These are phyloP conservation scores for Saccopteryx leptura DNA, from an alignment of 2,113 vertebrate species.

Conservation along the genomic window DNA sequence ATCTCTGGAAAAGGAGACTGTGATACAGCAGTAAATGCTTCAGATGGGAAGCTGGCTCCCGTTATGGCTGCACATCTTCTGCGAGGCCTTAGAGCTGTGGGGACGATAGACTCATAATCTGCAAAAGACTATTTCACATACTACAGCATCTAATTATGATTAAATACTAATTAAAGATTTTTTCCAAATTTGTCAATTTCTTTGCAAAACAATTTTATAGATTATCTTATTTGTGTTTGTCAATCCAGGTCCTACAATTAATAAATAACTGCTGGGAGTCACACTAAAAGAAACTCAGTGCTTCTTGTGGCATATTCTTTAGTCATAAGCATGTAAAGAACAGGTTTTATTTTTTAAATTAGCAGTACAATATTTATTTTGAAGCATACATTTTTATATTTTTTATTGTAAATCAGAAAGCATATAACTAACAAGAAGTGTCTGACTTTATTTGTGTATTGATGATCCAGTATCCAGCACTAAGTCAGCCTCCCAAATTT, in stretches of 20 bases:
- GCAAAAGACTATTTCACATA: neutral
- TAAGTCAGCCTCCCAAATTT: conserved; percentile 13
- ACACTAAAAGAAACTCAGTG: neutral
- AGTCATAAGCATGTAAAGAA: conserved; percentile 16
- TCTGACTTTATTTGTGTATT: conserved; percentile 38
- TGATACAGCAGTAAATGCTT: neutral
- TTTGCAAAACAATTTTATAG: conserved; percentile 50
- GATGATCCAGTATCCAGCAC: neutral
- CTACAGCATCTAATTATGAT: neutral
- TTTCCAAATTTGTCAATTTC: conserved; percentile 28
- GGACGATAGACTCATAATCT: neutral
- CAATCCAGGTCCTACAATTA: neutral
- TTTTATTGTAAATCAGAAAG: conserved; percentile 38
- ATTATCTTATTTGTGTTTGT: neutral
- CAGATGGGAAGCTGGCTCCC: neutral
- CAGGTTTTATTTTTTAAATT: neutral
- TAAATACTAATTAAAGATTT: neutral
- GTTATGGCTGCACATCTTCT: neutral
- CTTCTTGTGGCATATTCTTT: neutral
- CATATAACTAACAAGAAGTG: conserved; percentile 40
- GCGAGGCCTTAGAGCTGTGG: neutral
- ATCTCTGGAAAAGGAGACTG: neutral
- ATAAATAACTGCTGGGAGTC: neutral
- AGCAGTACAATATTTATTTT: neutral
- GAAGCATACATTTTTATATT: conserved; percentile 26